Conservation (phyloP, 2,113 vertebrate species). For the Aramus guarauna region DNA sequence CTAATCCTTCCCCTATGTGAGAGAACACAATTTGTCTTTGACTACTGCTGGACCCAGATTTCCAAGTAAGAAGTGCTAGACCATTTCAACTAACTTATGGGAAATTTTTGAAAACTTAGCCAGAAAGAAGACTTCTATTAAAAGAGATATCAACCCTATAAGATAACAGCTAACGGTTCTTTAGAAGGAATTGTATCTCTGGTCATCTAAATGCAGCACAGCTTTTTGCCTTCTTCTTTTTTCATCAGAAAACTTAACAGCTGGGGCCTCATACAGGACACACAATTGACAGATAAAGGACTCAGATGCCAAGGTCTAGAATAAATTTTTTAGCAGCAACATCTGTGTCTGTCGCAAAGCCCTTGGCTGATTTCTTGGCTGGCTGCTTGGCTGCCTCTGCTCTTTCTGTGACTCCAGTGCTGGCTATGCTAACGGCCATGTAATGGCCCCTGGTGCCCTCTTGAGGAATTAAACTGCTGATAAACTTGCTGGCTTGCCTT, state of each 20-base stretch:
- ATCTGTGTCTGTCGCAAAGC: slow-evolving; percentile 70
- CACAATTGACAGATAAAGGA: slow-evolving; percentile 52
- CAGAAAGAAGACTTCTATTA: neutral
- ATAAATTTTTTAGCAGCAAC: slow-evolving; percentile 74
- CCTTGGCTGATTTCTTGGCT: slow-evolving; percentile 60
- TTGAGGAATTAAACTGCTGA: slow-evolving; percentile 31
- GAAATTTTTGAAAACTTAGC: neutral
- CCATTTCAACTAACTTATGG: accelerated
- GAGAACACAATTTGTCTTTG: neutral
- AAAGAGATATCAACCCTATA: neutral
- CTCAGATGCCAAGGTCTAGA: slow-evolving; percentile 47
- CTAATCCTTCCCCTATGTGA: neutral
- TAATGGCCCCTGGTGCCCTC: slow-evolving; percentile 13
- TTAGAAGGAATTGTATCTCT: neutral
- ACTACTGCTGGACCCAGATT: neutral
- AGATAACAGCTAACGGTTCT: neutral
- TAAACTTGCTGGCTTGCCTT: neutral
- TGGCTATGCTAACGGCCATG: slow-evolving; percentile 23
- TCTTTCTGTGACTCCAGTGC: neutral
- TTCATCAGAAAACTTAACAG: slow-evolving; percentile 28
- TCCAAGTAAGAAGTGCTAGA: neutral
- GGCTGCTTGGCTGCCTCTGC: slow-evolving; percentile 21
- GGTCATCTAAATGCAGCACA: neutral
- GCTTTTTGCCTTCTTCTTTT: neutral
- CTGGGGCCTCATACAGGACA: slow-evolving; percentile 25